A percentile compares a stretch with the other conserved stretches of the same genome.
phyloP scores from a whole-genome alignment of 2,113 vertebrate genomes.

The Odontophorus gujanensis region DNA sequence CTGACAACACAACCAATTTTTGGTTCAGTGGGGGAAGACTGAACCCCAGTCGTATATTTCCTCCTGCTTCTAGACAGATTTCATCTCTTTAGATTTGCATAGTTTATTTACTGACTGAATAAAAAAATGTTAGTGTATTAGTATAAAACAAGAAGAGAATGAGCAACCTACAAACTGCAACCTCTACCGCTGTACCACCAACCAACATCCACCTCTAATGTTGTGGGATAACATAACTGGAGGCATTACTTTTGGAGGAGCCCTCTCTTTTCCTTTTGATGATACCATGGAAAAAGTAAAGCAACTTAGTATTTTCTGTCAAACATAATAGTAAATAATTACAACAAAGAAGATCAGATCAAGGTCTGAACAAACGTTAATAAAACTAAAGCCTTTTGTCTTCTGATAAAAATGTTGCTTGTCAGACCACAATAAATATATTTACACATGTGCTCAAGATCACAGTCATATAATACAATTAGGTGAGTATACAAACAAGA shows the following conservation, averaged over 20 bases:
- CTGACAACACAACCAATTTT: background rate
- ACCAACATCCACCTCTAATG: too few relatives aligned
- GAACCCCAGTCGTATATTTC: background rate
- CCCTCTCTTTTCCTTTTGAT: background rate
- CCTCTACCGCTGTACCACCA: too few relatives aligned
- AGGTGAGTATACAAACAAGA: background rate
- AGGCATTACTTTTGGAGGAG: background rate
- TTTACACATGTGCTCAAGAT: background rate
- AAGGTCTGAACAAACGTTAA: background rate
- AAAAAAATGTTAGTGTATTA: background rate
- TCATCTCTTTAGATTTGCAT: background rate
- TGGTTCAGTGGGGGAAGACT: background rate
- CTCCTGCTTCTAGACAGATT: background rate
- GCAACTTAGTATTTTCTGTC: fast-evolving
- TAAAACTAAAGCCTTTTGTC: background rate
- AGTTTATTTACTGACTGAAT: background rate
- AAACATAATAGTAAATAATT: background rate
- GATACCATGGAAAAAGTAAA: background rate
- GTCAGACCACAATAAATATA: background rate
- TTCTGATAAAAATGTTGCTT: background rate
- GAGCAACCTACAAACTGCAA: background rate
- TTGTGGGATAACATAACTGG: too few relatives aligned
- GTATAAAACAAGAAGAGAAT: background rate
- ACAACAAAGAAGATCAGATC: background rate
- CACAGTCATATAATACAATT: background rate